Evolutionary conservation across 2,113 vertebrate genomes (phyloP).

Genomic region (Conger conger): DNA sequence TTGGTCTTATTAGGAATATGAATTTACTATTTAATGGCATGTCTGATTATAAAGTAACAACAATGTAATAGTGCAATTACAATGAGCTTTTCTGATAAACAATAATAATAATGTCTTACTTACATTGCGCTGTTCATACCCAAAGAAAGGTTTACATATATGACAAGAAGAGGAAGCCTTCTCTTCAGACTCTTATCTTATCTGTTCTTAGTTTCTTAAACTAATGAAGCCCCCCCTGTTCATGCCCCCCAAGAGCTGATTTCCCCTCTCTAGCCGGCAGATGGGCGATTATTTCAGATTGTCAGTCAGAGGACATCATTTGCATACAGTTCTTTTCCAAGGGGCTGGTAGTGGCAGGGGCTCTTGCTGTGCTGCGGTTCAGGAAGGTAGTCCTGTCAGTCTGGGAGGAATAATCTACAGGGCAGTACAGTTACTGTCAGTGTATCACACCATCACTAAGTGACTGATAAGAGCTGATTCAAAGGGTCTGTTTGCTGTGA

Average conservation of each 20-base stretch:
- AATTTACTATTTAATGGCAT: too few relatives aligned
- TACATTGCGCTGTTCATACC: too few relatives aligned
- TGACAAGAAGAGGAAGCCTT: not conserved
- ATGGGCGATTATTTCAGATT: constrained; percentile 16
- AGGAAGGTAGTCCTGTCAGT: not conserved
- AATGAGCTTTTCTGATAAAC: too few relatives aligned
- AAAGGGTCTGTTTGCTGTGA: not conserved
- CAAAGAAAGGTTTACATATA: too few relatives aligned
- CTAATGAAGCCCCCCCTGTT: not conserved
- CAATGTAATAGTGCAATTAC: too few relatives aligned
- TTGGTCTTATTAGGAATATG: too few relatives aligned
- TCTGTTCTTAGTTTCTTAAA: not conserved
- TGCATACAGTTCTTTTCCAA: constrained; percentile 8
- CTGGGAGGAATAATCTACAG: not conserved
- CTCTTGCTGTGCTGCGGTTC: constrained; percentile 5
- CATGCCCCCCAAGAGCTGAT: not conserved
- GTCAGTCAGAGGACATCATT: constrained; percentile 27
- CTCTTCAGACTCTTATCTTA: not conserved
- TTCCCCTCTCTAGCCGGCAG: constrained; percentile 3
- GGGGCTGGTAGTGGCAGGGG: constrained; percentile 3
- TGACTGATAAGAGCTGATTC: not conserved
- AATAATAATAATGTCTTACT: too few relatives aligned
- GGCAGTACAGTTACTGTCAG: not conserved
- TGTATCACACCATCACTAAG: not conserved
- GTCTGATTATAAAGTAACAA: too few relatives aligned